Conservation (phyloP, 2,888 invertebrate genomes). For the Anoncus sp. region DNA sequence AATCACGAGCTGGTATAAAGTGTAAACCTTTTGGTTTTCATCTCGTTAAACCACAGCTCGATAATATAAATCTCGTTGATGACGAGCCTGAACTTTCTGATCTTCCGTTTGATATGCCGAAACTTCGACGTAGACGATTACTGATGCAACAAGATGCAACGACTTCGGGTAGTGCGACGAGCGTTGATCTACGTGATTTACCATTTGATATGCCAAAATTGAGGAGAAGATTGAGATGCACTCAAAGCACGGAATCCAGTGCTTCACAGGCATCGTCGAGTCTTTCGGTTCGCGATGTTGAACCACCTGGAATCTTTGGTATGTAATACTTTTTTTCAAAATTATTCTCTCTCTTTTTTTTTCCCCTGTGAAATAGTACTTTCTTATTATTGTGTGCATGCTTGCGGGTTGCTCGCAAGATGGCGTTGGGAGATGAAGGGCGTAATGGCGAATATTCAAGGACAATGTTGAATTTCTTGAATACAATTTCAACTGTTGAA, state of each 20-base stretch:
- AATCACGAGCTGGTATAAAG: conserved; percentile 92
- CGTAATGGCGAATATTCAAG: too few species aligned
- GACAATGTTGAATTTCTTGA: too few species aligned
- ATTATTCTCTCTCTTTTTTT: neutral
- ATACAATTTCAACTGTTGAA: too few species aligned
- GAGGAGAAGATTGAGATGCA: conserved; percentile 88
- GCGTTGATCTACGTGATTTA: conserved; percentile 91
- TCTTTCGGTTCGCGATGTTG: conserved; percentile 91
- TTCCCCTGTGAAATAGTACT: too few species aligned
- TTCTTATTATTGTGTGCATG: neutral
- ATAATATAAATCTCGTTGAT: conserved; percentile 80
- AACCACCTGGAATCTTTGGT: conserved; percentile 85
- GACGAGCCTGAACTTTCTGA: conserved; percentile 89
- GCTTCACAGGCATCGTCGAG: conserved; percentile 93
- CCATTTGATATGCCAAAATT: conserved; percentile 97
- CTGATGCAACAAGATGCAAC: conserved; percentile 88
- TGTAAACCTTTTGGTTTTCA: conserved; percentile 87
- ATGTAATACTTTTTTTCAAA: conserved; percentile 71
- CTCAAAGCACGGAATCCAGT: conserved; percentile 88
- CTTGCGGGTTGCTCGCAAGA: too few species aligned
- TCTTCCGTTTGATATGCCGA: conserved; percentile 96
- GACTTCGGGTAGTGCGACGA: conserved; percentile 89
- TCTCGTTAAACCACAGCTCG: conserved; percentile 85
- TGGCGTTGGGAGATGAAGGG: too few species aligned
- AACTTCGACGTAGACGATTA: conserved; percentile 89